A percentile compares a stretch with the other conserved stretches of the same genome.
These are phyloP conservation scores for Setipinna tenuifilis DNA, from an alignment of 2,797 vertebrate species.

Conservation along the genomic window DNA sequence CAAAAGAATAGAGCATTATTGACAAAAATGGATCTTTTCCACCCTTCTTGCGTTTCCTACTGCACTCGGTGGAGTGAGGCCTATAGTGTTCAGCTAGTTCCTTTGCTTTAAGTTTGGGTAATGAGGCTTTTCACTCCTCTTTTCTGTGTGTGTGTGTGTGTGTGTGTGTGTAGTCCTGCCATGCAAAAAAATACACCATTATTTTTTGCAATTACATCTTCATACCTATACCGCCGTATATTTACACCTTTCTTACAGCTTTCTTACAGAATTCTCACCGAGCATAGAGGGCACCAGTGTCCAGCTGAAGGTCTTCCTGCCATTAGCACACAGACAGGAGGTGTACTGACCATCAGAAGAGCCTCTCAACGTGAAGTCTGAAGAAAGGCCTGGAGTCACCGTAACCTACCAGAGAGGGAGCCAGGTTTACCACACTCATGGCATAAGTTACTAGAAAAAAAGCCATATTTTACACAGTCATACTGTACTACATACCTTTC, in stretches of 20 bases:
- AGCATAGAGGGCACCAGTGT: constrained; percentile 56
- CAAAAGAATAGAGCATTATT: too few relatives aligned
- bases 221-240: too few relatives aligned
- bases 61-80: too few relatives aligned
- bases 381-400: constrained; percentile 56
- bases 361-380: constrained; percentile 59
- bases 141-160: too few relatives aligned
- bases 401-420: constrained; percentile 58
- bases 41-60: too few relatives aligned
- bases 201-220: background rate
- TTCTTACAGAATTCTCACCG: constrained; percentile 57
- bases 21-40: too few relatives aligned
- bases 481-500: background rate
- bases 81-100: too few relatives aligned
- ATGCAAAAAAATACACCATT: background rate
- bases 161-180: too few relatives aligned
- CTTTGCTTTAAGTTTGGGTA: too few relatives aligned
- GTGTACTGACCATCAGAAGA: constrained; percentile 52
- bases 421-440: background rate
- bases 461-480: too few relatives aligned
- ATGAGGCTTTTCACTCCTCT: too few relatives aligned
- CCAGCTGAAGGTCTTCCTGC: constrained; percentile 68
- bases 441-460: too few relatives aligned
- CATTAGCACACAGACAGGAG: constrained; percentile 67
- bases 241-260: background rate